Conservation (phyloP, 1,140 invertebrate genomes). For the Temnothorax curvispinosus region DNA sequence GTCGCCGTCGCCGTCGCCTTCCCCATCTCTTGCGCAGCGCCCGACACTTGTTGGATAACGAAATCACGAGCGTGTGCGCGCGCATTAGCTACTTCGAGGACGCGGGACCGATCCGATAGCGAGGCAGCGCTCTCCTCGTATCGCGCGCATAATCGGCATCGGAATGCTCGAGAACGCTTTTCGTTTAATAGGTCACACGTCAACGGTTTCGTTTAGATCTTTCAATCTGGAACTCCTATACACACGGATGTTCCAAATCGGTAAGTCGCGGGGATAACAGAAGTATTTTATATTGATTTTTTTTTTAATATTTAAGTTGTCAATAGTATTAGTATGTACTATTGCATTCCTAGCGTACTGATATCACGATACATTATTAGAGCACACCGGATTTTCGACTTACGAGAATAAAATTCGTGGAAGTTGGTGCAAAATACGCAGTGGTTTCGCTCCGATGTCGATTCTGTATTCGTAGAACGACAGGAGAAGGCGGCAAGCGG, state of each 20-base stretch:
- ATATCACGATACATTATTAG: neutral
- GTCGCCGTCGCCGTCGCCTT: conserved; percentile 22
- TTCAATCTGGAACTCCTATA: neutral
- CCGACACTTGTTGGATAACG: conserved; percentile 78
- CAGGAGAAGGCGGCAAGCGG: conserved; percentile 5
- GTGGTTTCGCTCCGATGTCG: neutral
- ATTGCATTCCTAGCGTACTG: neutral
- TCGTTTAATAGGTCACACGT: neutral
- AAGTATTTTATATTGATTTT: neutral
- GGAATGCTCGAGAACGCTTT: neutral
- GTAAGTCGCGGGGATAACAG: neutral
- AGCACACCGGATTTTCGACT: neutral
- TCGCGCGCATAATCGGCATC: conserved; percentile 19
- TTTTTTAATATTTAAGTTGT: neutral
- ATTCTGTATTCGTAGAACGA: neutral
- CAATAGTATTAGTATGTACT: neutral
- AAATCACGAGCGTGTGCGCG: conserved; percentile 60
- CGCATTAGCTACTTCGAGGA: conserved; percentile 24
- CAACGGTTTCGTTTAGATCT: neutral
- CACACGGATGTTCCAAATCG: neutral
- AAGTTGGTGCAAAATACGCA: neutral
- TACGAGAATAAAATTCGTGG: neutral
- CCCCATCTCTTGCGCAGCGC: conserved; percentile 49
- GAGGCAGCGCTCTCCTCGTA: conserved; percentile 15
- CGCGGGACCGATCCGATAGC: conserved; percentile 21